Evolutionary conservation across 2,113 vertebrate genomes (phyloP).

Genomic region (Microcebus griseorufus): DNA sequence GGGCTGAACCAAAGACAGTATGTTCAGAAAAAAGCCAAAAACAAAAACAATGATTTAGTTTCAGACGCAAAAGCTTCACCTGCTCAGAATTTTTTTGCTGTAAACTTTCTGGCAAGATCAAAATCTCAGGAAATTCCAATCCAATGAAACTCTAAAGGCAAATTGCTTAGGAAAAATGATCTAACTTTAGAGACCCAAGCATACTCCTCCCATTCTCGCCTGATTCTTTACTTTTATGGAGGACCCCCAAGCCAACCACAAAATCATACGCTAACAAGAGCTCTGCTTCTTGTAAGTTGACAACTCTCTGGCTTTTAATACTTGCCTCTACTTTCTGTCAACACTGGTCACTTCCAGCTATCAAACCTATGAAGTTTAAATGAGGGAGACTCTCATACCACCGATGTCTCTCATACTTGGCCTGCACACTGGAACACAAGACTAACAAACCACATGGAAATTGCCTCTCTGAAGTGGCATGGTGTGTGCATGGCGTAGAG

Average conservation of each 20-base stretch:
- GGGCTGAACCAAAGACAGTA: not conserved
- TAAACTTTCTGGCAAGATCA: constrained; percentile 48
- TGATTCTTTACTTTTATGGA: not conserved
- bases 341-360: not conserved
- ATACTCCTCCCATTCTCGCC: not conserved
- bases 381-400: constrained; percentile 41
- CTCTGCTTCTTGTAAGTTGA: constrained; percentile 56
- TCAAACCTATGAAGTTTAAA: constrained; percentile 39
- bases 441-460: not conserved
- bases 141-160: constrained; percentile 65
- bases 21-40: not conserved
- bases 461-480: not conserved
- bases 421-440: not conserved
- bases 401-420: not conserved
- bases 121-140: constrained; percentile 73
- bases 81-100: constrained; percentile 31
- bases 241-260: constrained; percentile 5
- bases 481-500: not conserved
- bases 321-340: constrained; percentile 70
- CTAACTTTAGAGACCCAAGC: constrained; percentile 26
- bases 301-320: constrained; percentile 63
- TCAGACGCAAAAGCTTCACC: constrained; percentile 37
- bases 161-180: constrained; percentile 32
- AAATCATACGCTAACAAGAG: constrained; percentile 45
- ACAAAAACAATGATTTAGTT: not conserved